phyloP scores from a whole-genome alignment of 2,888 invertebrate genomes.

The Pachliopta kotzebuea region DNA sequence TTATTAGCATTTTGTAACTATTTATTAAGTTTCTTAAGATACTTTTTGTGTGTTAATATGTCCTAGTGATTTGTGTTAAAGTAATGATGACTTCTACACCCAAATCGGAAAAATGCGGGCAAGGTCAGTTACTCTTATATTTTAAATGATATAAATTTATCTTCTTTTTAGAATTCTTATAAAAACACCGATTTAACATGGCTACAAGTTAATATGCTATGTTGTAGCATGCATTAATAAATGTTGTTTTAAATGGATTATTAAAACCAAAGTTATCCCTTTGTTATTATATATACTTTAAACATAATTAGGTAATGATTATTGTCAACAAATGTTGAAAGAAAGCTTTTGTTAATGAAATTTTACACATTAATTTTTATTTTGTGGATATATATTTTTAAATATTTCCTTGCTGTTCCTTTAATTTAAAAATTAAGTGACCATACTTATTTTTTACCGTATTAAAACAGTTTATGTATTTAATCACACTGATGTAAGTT shows the following conservation, averaged over 20 bases:
- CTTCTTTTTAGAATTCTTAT: constrained; percentile 23
- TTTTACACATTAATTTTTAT: constrained; percentile 8
- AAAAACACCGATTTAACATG: constrained; percentile 3
- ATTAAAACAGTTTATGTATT: no score
- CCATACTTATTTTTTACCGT: no score
- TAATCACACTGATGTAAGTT: no score
- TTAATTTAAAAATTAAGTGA: no score
- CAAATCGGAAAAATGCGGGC: constrained; percentile 75
- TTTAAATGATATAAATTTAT: constrained; percentile 27
- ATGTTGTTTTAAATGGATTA: background rate
- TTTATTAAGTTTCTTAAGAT: constrained; percentile 45
- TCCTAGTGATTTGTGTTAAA: constrained; percentile 52
- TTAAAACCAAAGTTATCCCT: background rate
- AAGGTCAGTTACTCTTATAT: constrained; percentile 60
- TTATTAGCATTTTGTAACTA: constrained; percentile 61
- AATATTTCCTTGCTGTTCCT: no score
- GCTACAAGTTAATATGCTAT: background rate
- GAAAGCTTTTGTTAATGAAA: constrained; percentile 23
- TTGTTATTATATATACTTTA: background rate
- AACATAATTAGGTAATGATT: background rate
- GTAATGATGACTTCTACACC: constrained; percentile 75
- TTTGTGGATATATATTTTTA: background rate
- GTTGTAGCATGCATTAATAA: background rate
- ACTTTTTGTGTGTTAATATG: constrained; percentile 60
- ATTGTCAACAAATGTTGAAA: constrained; percentile 21